Evolutionary conservation across 2,113 vertebrate species (phyloP), one percentile per base, ranked within the genome.

Genomic region (Phrynosoma platyrhinos): DNA sequence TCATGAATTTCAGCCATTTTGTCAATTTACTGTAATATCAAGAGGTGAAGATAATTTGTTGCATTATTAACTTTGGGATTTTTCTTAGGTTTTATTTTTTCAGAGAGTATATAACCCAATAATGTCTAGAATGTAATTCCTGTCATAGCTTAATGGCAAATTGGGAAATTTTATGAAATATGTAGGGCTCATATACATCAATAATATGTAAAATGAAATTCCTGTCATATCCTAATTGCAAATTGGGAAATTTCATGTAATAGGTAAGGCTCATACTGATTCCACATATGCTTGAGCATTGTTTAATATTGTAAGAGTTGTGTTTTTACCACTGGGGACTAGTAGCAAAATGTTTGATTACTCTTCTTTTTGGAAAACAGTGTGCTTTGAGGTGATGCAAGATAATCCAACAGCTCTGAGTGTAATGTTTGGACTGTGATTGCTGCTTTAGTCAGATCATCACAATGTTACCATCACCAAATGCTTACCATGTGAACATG

Each of bases 1-100:
- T 64, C 64, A 68, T 82, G 13, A 64, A 42, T 82, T 68, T 68
- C 36, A 68, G 42, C 30, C 5, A 14, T 2, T 89, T 86, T 89
- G 27, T 88, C 82, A 92, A 9, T 52, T 9, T 92, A 5, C 64
- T 87, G 8, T 52, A 90, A 83, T 62, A 32, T 20, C 47, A 79
- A 87, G 58, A 86, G 64, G n/a, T 91, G 88, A 88, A 47, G 47
- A 47, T 47, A 47, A 5, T 5, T 47, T 47, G 5, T 47, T 47
- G 4, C 47, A 47, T 47, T 47, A 4, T 47, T 47, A 47, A 47
- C 47, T 47, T 47, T 47, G 5, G 47, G 47, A 47, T 47, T 47
- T 47, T 47, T 47, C 47, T 47, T 47, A 7, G 47, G 47, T 47
- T 47, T 47, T 47, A 47, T 47, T 47, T 47, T 47, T 47, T 47